These are phyloP conservation scores for Pyrocephalus nanus DNA, from an alignment of 2,797 vertebrate species.

Conservation along the genomic window DNA sequence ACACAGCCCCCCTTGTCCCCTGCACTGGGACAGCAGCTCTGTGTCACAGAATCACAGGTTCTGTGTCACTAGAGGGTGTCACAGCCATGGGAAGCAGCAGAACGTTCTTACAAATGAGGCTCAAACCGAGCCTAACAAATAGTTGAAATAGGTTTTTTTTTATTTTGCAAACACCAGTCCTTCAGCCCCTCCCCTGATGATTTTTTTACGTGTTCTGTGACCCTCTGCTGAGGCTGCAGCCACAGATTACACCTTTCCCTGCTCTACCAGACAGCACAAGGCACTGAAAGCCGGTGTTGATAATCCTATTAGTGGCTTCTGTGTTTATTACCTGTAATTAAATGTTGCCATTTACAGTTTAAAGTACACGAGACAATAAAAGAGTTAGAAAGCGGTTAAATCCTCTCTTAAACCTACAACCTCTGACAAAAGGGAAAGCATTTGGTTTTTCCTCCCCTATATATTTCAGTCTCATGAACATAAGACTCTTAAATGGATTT, in stretches of 20 bases:
- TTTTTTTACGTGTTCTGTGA: fast-evolving
- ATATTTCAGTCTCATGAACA: background rate
- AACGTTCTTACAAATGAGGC: fast-evolving
- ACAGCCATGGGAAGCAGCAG: background rate
- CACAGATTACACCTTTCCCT: background rate
- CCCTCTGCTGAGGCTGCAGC: background rate
- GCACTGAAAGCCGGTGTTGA: background rate
- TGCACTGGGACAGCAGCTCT: background rate
- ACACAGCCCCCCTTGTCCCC: background rate
- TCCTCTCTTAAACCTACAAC: background rate
- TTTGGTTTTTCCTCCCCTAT: background rate
- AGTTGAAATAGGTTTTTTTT: background rate
- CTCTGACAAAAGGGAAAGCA: background rate
- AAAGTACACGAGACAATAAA: background rate
- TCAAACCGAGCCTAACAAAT: fast-evolving
- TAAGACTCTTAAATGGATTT: constrained; percentile 43
- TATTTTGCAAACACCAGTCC: background rate
- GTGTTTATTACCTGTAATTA: constrained; percentile 45
- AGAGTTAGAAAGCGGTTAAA: constrained; percentile 19
- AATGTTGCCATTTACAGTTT: background rate
- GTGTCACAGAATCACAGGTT: background rate
- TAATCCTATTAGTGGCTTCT: constrained; percentile 9
- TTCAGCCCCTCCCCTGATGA: background rate
- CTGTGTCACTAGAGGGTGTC: constrained; percentile 56
- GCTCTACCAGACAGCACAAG: background rate